Evolutionary conservation across 2,113 vertebrate species (phyloP), one percentile per base, ranked within the genome.

Genomic region (Sula dactylatra): DNA sequence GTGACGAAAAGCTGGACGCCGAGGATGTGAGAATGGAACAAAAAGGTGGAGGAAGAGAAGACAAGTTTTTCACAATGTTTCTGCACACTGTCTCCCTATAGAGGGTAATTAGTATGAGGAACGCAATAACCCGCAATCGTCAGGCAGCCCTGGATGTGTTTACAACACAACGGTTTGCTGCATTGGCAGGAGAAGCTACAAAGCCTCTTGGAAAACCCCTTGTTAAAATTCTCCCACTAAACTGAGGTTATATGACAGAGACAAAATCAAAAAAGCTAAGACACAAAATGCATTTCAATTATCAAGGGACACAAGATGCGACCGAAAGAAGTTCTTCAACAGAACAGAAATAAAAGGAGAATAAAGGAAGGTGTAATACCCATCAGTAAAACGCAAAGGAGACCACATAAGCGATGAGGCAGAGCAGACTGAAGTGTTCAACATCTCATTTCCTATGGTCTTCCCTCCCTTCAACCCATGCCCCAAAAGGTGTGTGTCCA

Each of bases 171-270:
- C 88, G 82, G 76, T 73, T 96, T 93, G 67, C 88, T 96, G 76
- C 62, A 88, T 47, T 97, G 94, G 93, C 93, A 94, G 67, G 54
- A 97, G 94, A 91, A 93, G 45, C 64, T 81, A 81, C 59, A 80
- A 91, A 94, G 62, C 42, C 70, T 97, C 82, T 90, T 82, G 93
- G 85, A 96, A 95, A 95, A n/a, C 64, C 91, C 89, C 94, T 86
- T 38, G 71, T 90, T 91, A 86, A 95, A 94, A 96, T 94, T 91
- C 87, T 95, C 45, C 62, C 71, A 83, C 71, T 85, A 97, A 94
- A 93, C n/a, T 26, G 71, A 80, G 82, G 54, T 62, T 95, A 47
- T 44, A 73, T 42, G 89, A 87, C 74, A 88, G 55, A 96, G 94
- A 92, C 73, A 94, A 94, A 96, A 96, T 80, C 10, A 72, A 87